Evolutionary conservation across 2,797 vertebrate species (phyloP).

Genomic region (Liasis olivaceus): DNA sequence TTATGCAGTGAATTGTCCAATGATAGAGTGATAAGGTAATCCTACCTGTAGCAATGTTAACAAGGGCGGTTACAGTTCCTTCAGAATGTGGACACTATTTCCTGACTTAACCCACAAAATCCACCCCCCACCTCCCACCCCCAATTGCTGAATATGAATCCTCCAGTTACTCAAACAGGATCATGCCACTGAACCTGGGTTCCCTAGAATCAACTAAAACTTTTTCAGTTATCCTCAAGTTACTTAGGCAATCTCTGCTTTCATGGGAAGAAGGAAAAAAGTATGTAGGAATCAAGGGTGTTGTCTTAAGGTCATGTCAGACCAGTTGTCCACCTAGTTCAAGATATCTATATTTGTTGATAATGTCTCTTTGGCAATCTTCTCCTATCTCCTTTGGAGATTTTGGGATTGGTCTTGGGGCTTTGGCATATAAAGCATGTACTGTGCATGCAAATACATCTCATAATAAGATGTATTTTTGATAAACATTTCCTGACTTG

Average conservation of each 20-base stretch:
- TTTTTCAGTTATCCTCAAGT: not conserved
- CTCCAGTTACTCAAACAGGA: too few relatives aligned
- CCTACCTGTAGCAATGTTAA: too few relatives aligned
- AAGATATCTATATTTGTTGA: not conserved
- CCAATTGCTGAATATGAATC: not conserved
- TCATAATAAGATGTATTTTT: not conserved
- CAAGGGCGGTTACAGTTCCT: not conserved
- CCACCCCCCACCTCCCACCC: not conserved
- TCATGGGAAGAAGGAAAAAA: not conserved
- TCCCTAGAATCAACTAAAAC: not conserved
- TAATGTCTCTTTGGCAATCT: not conserved
- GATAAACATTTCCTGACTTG: slow-evolving; percentile 38
- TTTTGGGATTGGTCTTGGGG: not conserved
- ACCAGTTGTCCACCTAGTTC: not conserved
- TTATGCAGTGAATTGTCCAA: not conserved
- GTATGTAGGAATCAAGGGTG: not conserved
- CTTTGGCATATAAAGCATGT: not conserved
- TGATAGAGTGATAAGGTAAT: not conserved
- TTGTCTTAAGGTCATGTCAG: not conserved
- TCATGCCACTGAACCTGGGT: not conserved
- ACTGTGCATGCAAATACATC: not conserved
- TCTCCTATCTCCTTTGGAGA: not conserved
- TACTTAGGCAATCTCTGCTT: not conserved
- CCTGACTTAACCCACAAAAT: not conserved
- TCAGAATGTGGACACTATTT: not conserved